Conservation (phyloP, 2,888 invertebrate genomes). For the Melitaea athalia region DNA sequence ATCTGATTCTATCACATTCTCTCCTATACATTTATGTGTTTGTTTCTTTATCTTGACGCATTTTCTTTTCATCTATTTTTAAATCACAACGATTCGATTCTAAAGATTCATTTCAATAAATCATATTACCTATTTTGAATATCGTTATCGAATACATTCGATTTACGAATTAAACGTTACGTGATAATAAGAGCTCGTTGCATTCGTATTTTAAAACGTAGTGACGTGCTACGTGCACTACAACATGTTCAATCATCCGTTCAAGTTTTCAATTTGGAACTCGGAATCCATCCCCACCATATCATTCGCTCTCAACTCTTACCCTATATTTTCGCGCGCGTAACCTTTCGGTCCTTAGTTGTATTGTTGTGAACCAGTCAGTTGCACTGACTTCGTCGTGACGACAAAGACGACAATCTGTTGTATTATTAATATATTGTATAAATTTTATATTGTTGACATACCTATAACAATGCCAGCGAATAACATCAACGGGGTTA, state of each 20-base stretch:
- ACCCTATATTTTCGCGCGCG: slow-evolving; percentile 17
- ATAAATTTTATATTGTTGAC: neutral
- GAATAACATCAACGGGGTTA: slow-evolving; percentile 4
- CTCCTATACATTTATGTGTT: no score
- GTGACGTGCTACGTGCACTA: slow-evolving; percentile 10
- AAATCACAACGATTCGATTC: no score
- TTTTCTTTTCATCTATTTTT: no score
- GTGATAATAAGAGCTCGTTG: no score
- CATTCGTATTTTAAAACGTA: no score
- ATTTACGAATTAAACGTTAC: no score
- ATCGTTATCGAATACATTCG: no score
- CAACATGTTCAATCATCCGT: slow-evolving; percentile 1
- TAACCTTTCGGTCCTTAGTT: neutral
- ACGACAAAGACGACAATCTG: neutral
- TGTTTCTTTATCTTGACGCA: no score
- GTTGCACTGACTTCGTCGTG: neutral
- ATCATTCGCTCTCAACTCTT: neutral
- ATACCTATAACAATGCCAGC: neutral
- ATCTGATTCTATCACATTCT: no score
- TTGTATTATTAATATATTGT: no score
- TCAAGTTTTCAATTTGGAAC: neutral
- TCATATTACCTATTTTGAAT: no score
- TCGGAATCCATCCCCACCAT: slow-evolving; percentile 19
- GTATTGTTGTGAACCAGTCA: neutral
- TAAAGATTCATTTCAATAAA: no score